Evolutionary conservation across 2,113 vertebrate genomes (phyloP).

Genomic region (Budorcas taxicolor): DNA sequence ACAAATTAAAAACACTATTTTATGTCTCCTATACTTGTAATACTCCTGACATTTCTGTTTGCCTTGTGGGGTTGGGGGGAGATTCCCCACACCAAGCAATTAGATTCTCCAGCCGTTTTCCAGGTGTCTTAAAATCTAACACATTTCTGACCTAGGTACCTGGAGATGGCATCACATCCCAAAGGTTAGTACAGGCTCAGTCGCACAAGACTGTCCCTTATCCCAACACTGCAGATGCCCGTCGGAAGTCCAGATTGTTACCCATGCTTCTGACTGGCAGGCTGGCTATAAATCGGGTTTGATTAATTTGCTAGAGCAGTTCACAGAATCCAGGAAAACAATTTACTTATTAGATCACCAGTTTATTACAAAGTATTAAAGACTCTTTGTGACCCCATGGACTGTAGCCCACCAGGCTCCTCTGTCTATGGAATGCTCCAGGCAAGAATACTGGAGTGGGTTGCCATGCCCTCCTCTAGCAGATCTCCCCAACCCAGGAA

Average conservation of each 20-base stretch:
- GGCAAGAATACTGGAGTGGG: neutral
- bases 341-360: neutral
- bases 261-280: neutral
- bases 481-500: neutral
- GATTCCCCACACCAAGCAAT: neutral
- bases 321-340: neutral
- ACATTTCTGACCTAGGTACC: neutral
- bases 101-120: neutral
- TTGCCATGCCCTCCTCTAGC: neutral
- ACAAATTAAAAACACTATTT: neutral
- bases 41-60: neutral
- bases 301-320: neutral
- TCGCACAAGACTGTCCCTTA: neutral
- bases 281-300: neutral
- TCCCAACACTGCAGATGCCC: neutral
- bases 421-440: neutral
- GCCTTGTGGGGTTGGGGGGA: rapidly evolving
- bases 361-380: neutral
- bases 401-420: neutral
- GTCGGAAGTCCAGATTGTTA: neutral
- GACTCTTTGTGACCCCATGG: neutral
- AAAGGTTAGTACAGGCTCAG: neutral
- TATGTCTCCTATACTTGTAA: neutral
- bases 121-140: neutral
- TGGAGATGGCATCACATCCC: neutral